Evolutionary conservation across 2,113 vertebrate genomes (phyloP).

Genomic region (Sprattus sprattus): DNA sequence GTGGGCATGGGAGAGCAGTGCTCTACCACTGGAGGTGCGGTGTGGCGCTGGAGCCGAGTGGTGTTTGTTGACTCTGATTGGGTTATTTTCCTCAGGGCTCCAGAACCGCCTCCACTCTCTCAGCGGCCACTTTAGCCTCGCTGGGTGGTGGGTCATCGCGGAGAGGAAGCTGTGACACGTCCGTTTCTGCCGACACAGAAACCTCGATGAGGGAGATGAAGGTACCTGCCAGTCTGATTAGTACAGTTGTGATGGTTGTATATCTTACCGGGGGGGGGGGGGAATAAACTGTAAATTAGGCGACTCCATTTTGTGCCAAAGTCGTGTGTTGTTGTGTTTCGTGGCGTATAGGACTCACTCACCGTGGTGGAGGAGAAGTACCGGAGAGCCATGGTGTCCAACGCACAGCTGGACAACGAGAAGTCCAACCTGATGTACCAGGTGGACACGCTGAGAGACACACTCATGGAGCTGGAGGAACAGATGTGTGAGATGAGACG

Average conservation of each 20-base stretch:
- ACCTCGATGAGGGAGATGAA: conserved; percentile 91
- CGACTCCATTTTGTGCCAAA: too few relatives aligned
- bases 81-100: conserved; percentile 68
- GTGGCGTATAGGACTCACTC: conserved; percentile 78
- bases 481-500: conserved; percentile 81
- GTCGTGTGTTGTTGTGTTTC: background rate
- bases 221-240: conserved; percentile 65
- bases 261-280: background rate
- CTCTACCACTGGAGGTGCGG: background rate
- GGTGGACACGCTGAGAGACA: conserved; percentile 86
- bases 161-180: conserved; percentile 89
- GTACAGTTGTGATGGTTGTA: background rate
- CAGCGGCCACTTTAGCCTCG: conserved; percentile 86
- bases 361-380: conserved; percentile 86
- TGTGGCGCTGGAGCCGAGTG: background rate
- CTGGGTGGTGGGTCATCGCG: conserved; percentile 85
- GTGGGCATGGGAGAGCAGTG: too few relatives aligned
- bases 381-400: conserved; percentile 90
- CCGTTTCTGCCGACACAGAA: conserved; percentile 86
- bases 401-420: conserved; percentile 92
- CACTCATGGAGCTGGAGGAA: conserved; percentile 84
- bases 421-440: conserved; percentile 91
- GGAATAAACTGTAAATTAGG: too few relatives aligned
- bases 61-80: background rate
- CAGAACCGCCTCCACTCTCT: conserved; percentile 81